Conservation (phyloP, 2,113 vertebrate species). For the Monarcha castaneiventris region DNA sequence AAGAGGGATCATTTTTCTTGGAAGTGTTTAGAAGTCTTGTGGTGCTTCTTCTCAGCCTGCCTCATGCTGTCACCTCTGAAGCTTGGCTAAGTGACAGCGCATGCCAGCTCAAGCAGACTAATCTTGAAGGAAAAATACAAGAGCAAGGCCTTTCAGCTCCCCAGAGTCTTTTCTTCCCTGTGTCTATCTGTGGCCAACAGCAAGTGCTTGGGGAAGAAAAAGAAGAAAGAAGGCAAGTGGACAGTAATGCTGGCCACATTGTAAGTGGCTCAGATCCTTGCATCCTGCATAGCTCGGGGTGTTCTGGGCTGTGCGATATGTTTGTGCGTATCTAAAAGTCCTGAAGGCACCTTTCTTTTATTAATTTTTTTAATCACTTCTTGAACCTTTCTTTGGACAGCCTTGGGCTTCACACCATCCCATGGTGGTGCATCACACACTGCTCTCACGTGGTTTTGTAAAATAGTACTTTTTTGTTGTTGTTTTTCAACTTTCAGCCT, state of each 20-base stretch:
- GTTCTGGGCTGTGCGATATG: neutral
- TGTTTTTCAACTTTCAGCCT: neutral
- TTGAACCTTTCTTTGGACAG: neutral
- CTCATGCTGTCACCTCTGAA: conserved; percentile 1
- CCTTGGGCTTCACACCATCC: neutral
- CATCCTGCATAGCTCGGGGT: neutral
- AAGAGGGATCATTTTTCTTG: conserved; percentile 15
- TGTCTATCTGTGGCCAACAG: neutral
- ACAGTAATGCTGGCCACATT: neutral
- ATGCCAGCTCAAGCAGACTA: neutral
- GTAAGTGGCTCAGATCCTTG: neutral
- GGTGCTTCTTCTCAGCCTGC: neutral
- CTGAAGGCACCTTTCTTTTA: neutral
- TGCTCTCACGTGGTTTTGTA: neutral
- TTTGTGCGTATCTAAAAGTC: neutral
- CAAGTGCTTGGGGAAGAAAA: neutral
- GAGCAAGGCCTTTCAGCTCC: neutral
- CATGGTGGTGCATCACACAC: rapidly evolving
- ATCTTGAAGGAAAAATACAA: neutral
- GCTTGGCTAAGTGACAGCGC: neutral
- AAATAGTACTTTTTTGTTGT: neutral
- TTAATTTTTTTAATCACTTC: neutral
- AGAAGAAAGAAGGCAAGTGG: neutral
- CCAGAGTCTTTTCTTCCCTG: neutral
- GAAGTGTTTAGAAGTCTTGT: neutral